Conservation (phyloP, 2,797 vertebrate genomes). For the Enteromius argenteus region DNA sequence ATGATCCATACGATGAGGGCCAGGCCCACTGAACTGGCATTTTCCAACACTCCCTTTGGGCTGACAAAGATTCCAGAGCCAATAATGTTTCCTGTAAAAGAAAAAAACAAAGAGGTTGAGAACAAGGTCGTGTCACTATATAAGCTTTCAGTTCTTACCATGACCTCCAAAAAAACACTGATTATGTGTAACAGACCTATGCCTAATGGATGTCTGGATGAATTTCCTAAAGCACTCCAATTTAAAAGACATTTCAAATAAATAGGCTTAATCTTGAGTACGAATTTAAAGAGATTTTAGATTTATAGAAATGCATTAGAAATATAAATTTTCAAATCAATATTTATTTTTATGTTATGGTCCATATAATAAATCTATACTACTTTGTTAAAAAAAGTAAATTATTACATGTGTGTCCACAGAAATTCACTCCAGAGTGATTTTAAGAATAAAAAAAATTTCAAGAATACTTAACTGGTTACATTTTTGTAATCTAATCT, state of each 20-base stretch:
- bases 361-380: slow-evolving; percentile 8
- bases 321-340: background rate
- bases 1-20: slow-evolving; percentile 90
- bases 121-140: background rate
- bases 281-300: slow-evolving; percentile 28
- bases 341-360: background rate
- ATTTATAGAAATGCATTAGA: background rate
- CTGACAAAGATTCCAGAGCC: slow-evolving; percentile 95
- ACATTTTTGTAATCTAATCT: background rate
- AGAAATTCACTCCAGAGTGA: background rate
- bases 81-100: slow-evolving; percentile 89
- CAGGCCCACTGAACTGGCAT: slow-evolving; percentile 89
- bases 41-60: slow-evolving; percentile 92
- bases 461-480: background rate
- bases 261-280: background rate
- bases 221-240: slow-evolving; percentile 3
- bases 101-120: slow-evolving; percentile 4
- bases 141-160: background rate
- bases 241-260: background rate
- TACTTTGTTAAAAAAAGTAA: background rate
- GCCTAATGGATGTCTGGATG: background rate
- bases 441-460: background rate
- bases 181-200: background rate
- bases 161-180: background rate
- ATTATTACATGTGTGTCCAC: background rate